A percentile compares a stretch with the other conserved stretches of the same genome.
These are phyloP conservation scores for Heliconius erato DNA, from an alignment of 2,888 invertebrate genomes.

Conservation along the genomic window DNA sequence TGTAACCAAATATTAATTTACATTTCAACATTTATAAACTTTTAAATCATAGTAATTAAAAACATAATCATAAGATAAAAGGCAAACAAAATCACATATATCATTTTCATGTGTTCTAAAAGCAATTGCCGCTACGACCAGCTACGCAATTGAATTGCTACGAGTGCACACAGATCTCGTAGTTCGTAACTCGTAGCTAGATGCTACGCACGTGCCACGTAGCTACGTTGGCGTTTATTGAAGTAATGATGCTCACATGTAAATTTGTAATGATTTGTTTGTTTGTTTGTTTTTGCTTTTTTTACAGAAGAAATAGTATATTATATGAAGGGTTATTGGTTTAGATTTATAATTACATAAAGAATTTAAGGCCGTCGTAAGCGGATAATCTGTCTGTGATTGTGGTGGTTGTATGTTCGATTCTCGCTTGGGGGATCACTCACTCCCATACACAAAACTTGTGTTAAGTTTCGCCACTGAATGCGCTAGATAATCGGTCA, in stretches of 20 bases:
- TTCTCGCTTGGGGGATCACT: too few species aligned
- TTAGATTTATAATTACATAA: background rate
- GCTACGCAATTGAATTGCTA: slow-evolving; percentile 28
- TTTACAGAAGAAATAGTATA: background rate
- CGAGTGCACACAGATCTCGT: slow-evolving; percentile 3
- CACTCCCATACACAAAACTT: too few species aligned
- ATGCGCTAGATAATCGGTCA: too few species aligned
- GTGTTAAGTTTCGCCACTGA: too few species aligned
- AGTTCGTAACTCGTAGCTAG: slow-evolving; percentile 24
- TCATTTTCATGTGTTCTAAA: background rate
- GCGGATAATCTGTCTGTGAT: too few species aligned
- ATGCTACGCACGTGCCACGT: slow-evolving; percentile 37
- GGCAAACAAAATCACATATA: background rate
- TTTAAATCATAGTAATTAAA: too few species aligned
- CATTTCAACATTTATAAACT: too few species aligned
- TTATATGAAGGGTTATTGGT: background rate
- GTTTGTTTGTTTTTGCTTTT: background rate
- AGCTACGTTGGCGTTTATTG: slow-evolving; percentile 4
- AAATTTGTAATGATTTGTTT: slow-evolving; percentile 9
- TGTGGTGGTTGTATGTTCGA: too few species aligned
- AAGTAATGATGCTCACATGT: background rate
- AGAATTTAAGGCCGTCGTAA: too few species aligned
- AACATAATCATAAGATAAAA: background rate
- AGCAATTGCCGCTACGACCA: background rate
- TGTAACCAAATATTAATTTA: too few species aligned